Evolutionary conservation across 2,797 vertebrate genomes (phyloP), one percentile per base, ranked within the genome.

Genomic region (Liparis tanakae): DNA sequence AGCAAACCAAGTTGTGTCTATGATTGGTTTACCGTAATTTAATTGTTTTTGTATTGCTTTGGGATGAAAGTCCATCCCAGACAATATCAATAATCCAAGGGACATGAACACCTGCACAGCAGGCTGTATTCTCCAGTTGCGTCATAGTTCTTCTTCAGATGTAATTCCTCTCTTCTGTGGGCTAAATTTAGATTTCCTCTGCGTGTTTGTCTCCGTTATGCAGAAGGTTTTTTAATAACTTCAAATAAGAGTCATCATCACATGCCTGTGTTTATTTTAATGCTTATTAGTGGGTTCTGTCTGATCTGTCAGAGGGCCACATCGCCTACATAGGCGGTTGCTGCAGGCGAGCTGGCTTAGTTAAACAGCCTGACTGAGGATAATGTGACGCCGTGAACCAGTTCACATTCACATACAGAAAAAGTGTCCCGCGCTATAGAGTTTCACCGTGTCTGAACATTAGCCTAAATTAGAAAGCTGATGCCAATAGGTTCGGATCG

Each of bases 241-340:
- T 78, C 81, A 79, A 86, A 85, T 85, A 77, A 85, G 76, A 85
- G 74, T 76, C 64, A 72, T 82, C 50, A 20, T 88, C 87, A 87
- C 84, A 88, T 88, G 76, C 83, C 85, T 80, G 55, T 81, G 85
- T 88, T 89, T 91, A 91, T 91, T 91, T 89, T 84, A 70, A 90
- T 87, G 74, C 74, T 76, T 85, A 81, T 86, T 80, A 82, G 79
- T 83, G 78, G 70, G 9, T 59, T 83, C 77, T 77, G 55, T 73
- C n/a, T 60, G 67, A 85, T 79, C 84, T 66, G 44, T 61, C 74
- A 37, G 74, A 68, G 53, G 79, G 76, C 58, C 72, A 73, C 2
- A 5, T 36, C 63, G 76, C 72, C 78, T 83, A 30, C 25, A 30
- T 30, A 30, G 25, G 75, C 71, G 71, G 66, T 78, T 43, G 66